A percentile compares a stretch with the other conserved stretches of the same genome.
Evolutionary conservation across 2,888 invertebrate species (phyloP).

Genomic region (Volucella bombylans): DNA sequence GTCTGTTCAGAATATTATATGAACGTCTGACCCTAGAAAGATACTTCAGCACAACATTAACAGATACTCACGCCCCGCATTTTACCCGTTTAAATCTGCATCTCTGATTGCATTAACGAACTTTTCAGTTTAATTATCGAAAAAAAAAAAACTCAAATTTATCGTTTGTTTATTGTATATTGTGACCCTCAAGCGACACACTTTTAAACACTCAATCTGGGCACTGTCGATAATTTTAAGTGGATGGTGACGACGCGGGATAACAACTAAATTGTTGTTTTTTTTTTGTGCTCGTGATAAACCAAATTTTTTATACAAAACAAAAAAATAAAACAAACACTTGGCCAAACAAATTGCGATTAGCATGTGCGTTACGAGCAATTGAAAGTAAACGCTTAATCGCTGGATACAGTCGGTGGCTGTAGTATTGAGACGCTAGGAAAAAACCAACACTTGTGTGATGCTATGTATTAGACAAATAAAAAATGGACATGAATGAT

Average conservation of each 20-base stretch:
- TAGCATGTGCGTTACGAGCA: slow-evolving; percentile 14
- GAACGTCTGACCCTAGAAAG: slow-evolving; percentile 13
- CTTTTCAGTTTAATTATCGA: no score
- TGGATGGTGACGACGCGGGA: background rate
- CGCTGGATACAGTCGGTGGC: background rate
- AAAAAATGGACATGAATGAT: no score
- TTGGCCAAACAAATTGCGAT: slow-evolving; percentile 6
- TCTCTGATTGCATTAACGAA: background rate
- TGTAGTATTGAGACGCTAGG: background rate
- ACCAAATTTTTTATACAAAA: background rate
- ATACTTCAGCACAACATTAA: slow-evolving; percentile 1
- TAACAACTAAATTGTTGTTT: background rate
- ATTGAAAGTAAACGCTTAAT: slow-evolving; percentile 7
- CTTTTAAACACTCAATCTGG: background rate
- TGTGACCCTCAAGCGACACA: background rate
- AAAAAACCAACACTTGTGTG: background rate
- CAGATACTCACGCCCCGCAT: background rate
- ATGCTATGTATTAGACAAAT: no score
- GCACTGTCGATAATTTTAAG: background rate
- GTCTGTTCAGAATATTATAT: background rate
- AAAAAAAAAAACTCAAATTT: background rate
- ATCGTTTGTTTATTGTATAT: slow-evolving; percentile 2
- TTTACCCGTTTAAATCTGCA: slow-evolving; percentile 19
- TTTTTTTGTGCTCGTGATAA: background rate
- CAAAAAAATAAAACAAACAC: slow-evolving; percentile 2